Evolutionary conservation across 2,888 invertebrate genomes (phyloP), one percentile per base, ranked within the genome.

Genomic region (Alviniconcha strummeri): DNA sequence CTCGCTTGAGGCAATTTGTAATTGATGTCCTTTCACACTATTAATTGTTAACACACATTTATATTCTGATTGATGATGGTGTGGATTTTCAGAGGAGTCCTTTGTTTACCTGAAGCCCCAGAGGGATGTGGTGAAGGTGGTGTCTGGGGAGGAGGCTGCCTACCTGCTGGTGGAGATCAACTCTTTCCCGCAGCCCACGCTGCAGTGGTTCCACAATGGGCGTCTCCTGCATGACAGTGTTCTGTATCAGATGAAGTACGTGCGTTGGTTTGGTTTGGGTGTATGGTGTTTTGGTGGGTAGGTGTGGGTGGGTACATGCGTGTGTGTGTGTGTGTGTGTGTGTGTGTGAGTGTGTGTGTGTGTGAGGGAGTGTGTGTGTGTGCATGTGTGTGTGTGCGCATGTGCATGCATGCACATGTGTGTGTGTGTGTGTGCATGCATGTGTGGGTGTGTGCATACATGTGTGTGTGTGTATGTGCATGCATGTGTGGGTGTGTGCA

Each of bases 161-260:
- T 81, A 83, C 19, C 75, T 90, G 5, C 69, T 56, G 9, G 85
- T 89, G 7, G 67, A 84, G 15, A 83, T 88, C n/a, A 82, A 84
- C 19, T 87, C 89, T 4, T 88, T 87, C 57, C 89, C 88, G 0
- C 54, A 75, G 36, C 89, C 89, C 4, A 79, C 76, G 0, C 81
- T 88, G 60, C 85, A 84, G 71, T 90, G 89, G 89, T 87, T 80
- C 64, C 86, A 87, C 83, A 87, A 86, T n/a, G 86, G 81, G 8
- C 60, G 83, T 7, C 86, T 84, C 56, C 67, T 84, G 19, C 77
- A 78, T 7, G 19, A 82, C 11, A 57, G 55, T n/a, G 11, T 74
- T n/a, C 79, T 60, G 57, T 84, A 56, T 13, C 67, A 57, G 17
- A 82, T 82, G 77, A 77, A 67, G 82, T 82, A 15, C 82, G 64